Evolutionary conservation across 2,113 vertebrate species (phyloP), one percentile per base, ranked within the genome.

Genomic region (Platycercus adscitus): DNA sequence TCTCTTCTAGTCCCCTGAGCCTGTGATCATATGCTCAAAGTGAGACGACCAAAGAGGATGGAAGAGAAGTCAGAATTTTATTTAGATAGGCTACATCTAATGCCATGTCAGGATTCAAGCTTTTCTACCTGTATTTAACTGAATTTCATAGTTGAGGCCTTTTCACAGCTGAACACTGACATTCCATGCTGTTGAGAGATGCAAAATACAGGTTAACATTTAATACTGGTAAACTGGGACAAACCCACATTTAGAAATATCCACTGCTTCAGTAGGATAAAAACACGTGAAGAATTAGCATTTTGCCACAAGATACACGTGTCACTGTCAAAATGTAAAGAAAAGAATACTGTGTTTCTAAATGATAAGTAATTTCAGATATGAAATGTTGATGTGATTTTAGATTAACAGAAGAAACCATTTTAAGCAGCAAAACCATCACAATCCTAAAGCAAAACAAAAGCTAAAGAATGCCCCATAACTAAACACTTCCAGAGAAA

Each of bases 401-500:
- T 72, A 60, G 49, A 60, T 69, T 63, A 91, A 61, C 2, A 65
- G 12, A 70, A 58, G 29, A 82, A 64, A 53, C 12, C 37, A 53
- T 28, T 82, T 63, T 66, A 79, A 81, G 26, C 28, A 91, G 2
- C 2, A 11, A 81, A 94, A 33, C 5, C 5, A 60, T 46, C 61
- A 66, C 31, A 66, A 18, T 33, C 71, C 39, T 77, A 63, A 82
- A 78, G 81, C 17, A 89, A 75, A 91, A 84, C 52, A 91, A 91
- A 87, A 28, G 44, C 58, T 83, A 41, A 93, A 70, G 64, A 96
- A 91, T 58, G 35, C 5, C 39, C 24, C 25, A 56, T 23, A 84
- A 79, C 63, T 43, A 73, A 94, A 73, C 63, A 89, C 71, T 86
- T 71, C 56, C 68, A 44, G 47, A 88, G 66, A 92, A 96, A 83